phyloP scores from a whole-genome alignment of 2,888 invertebrate species.

The Cyrtodaria siliqua region DNA sequence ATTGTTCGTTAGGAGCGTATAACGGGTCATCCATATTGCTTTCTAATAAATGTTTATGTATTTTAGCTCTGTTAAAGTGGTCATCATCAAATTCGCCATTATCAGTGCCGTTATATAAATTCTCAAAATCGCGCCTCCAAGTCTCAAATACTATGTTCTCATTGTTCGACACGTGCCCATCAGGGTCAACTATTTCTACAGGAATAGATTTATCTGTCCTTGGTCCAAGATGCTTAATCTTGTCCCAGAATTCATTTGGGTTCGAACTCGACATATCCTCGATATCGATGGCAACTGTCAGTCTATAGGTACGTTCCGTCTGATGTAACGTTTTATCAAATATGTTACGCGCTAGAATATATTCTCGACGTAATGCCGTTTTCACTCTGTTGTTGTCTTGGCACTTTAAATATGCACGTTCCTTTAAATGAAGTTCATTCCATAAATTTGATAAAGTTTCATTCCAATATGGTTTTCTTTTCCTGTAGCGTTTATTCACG shows the following conservation, averaged over 20 bases:
- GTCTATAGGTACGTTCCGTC: conserved; percentile 19
- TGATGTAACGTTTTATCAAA: conserved; percentile 22
- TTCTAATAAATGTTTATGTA: conserved; percentile 32
- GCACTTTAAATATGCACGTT: conserved; percentile 5
- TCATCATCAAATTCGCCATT: conserved; percentile 1
- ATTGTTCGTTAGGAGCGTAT: conserved; percentile 10
- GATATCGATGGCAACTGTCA: conserved; percentile 11
- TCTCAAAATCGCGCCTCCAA: conserved; percentile 5
- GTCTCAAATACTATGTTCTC: conserved; percentile 6
- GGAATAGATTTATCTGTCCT: conserved; percentile 1
- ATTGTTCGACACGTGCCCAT: not conserved
- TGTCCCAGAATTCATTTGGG: conserved; percentile 46
- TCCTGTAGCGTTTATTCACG: conserved; percentile 4
- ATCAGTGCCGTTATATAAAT: conserved; percentile 11
- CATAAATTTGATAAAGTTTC: conserved; percentile 3
- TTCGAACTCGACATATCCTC: conserved; percentile 39
- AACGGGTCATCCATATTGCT: conserved; percentile 24
- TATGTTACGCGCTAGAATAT: conserved; percentile 9
- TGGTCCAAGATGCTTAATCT: conserved; percentile 41
- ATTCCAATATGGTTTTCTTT: conserved; percentile 17
- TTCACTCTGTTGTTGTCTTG: not conserved
- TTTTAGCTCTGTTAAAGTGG: conserved; percentile 8
- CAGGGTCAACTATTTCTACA: not conserved
- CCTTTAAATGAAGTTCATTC: not conserved
- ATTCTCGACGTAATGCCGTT: not conserved